These are phyloP conservation scores for Cataglyphis altisquamis DNA, from an alignment of 2,888 invertebrate genomes.

Conservation along the genomic window DNA sequence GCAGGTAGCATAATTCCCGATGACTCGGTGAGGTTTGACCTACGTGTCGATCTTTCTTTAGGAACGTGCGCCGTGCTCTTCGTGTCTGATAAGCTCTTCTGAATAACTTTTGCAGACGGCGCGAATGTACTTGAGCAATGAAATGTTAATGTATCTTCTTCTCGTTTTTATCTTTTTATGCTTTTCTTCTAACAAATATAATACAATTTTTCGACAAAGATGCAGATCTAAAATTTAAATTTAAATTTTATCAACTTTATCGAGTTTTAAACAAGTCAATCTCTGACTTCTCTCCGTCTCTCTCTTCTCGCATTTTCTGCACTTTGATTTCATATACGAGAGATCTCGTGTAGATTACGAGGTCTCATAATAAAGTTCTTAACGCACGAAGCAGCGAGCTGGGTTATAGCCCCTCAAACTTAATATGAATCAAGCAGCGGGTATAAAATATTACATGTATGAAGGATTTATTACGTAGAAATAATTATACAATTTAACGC, in stretches of 20 bases:
- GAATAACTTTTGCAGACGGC: not conserved
- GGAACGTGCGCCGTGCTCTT: not conserved
- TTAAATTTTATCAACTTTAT: not conserved
- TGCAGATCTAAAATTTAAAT: not conserved
- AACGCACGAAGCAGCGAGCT: conserved; percentile 25
- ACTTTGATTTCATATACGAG: conserved; percentile 20
- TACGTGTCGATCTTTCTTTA: conserved; percentile 2
- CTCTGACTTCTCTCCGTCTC: not conserved
- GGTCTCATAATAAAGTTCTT: conserved; percentile 45
- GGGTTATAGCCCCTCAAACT: conserved; percentile 30
- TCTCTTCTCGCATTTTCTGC: conserved; percentile 8
- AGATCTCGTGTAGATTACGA: conserved; percentile 50
- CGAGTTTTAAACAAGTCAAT: conserved; percentile 6
- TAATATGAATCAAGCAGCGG: conserved; percentile 34
- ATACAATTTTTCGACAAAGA: not conserved
- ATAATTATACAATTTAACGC: conserved; percentile 49
- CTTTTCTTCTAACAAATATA: not conserved
- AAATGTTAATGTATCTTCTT: not conserved
- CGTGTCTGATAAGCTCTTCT: not conserved
- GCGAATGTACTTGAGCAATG: not conserved
- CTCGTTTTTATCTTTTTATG: not conserved
- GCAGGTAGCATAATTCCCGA: conserved; percentile 38
- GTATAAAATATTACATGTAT: conserved; percentile 44
- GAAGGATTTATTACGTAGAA: conserved; percentile 48
- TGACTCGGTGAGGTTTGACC: conserved; percentile 27